These are phyloP conservation scores for Archocentrus centrarchus DNA, from an alignment of 2,113 vertebrate genomes.

Conservation along the genomic window DNA sequence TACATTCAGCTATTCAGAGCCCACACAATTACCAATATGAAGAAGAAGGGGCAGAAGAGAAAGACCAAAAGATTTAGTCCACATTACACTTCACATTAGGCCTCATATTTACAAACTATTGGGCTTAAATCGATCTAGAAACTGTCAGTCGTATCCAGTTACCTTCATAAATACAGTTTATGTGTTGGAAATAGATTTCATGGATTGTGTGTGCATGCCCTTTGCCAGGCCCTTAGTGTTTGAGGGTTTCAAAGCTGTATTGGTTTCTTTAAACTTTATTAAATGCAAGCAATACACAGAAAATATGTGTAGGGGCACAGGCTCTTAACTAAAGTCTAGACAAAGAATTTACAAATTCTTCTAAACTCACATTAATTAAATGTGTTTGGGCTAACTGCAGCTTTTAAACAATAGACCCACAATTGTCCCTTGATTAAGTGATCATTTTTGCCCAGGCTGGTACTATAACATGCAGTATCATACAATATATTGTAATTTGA, in stretches of 20 bases:
- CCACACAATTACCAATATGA: background rate
- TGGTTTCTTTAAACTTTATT: background rate
- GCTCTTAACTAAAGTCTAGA: background rate
- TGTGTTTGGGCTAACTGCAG: background rate
- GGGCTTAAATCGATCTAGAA: no score
- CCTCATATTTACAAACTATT: no score
- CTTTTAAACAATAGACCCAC: background rate
- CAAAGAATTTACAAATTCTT: background rate
- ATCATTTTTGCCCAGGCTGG: background rate
- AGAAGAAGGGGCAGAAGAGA: background rate
- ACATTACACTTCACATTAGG: no score
- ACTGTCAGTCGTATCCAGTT: no score
- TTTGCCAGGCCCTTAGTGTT: no score
- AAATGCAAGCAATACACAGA: background rate
- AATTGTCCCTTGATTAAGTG: background rate
- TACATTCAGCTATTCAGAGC: background rate
- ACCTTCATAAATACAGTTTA: no score
- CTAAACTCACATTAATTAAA: constrained; percentile 11
- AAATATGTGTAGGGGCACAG: background rate
- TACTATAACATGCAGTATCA: background rate
- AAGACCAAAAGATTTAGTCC: no score
- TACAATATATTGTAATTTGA: background rate
- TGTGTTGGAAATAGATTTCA: no score
- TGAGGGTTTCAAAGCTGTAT: no score
- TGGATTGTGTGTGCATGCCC: no score